A percentile compares a stretch with the other conserved stretches of the same genome.
Conservation (phyloP, 2,797 vertebrate species). For the Galaxias olidus region DNA sequence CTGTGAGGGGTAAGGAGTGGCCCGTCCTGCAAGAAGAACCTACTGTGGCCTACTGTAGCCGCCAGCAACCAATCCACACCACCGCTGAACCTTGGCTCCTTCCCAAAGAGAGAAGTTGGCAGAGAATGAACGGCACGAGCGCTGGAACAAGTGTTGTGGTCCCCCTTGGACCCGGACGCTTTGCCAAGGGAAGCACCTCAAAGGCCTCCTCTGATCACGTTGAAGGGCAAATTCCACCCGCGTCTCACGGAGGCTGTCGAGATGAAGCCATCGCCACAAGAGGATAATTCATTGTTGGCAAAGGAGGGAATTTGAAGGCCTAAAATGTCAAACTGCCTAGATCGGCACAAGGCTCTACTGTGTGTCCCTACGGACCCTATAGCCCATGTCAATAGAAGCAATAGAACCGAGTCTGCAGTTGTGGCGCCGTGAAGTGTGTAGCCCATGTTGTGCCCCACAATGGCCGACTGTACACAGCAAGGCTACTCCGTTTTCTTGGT, state of each 20-base stretch:
- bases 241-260: slow-evolving; percentile 30
- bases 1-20: background rate
- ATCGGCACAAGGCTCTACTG: slow-evolving; percentile 61
- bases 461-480: slow-evolving; percentile 61
- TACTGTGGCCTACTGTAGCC: background rate
- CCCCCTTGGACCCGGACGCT: slow-evolving; percentile 55
- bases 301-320: slow-evolving; percentile 34
- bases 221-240: slow-evolving; percentile 50
- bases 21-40: slow-evolving; percentile 17
- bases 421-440: slow-evolving; percentile 30
- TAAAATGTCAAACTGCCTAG: slow-evolving; percentile 43
- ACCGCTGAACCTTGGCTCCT: slow-evolving; percentile 32
- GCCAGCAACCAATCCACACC: slow-evolving; percentile 25
- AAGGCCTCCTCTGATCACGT: slow-evolving; percentile 52
- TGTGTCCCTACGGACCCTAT: slow-evolving; percentile 57
- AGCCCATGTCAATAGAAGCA: slow-evolving; percentile 34
- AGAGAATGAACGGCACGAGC: slow-evolving; percentile 52
- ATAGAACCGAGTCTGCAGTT: slow-evolving; percentile 42
- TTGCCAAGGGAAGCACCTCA: slow-evolving; percentile 37
- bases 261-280: slow-evolving; percentile 45
- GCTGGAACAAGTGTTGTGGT: slow-evolving; percentile 56
- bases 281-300: slow-evolving; percentile 43
- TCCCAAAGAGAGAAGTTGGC: slow-evolving; percentile 26
- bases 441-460: slow-evolving; percentile 51
- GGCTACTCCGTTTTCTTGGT: slow-evolving; percentile 49